These are phyloP conservation scores for Spheniscus humboldti DNA, from an alignment of 2,797 vertebrate genomes.

Conservation along the genomic window DNA sequence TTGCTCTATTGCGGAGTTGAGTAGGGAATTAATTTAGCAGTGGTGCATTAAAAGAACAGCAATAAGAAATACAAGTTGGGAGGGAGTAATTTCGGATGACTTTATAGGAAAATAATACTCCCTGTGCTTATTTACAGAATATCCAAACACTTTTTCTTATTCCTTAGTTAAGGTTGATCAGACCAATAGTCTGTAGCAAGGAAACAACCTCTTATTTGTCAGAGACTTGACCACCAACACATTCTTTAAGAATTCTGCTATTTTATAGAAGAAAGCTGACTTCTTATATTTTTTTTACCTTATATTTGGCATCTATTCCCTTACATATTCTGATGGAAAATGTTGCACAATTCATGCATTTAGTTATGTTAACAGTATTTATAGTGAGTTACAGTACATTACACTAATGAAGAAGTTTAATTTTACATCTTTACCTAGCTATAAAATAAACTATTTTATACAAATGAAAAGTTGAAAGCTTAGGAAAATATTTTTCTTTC, in stretches of 20 bases:
- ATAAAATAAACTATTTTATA: constrained; percentile 41
- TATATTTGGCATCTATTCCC: constrained; percentile 23
- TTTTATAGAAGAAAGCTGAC: constrained; percentile 18
- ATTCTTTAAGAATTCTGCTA: constrained; percentile 7
- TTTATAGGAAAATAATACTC: constrained; percentile 13
- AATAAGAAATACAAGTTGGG: neutral
- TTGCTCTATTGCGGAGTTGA: neutral
- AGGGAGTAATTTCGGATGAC: neutral
- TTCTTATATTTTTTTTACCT: neutral
- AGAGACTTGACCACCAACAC: constrained; percentile 29
- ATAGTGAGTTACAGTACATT: neutral
- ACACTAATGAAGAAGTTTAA: constrained; percentile 11
- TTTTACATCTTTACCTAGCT: constrained; percentile 46
- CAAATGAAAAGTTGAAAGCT: constrained; percentile 48
- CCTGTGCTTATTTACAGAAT: neutral
- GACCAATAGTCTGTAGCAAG: neutral
- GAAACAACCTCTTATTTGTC: constrained; percentile 27
- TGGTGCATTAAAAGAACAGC: neutral
- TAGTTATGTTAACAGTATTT: constrained; percentile 29
- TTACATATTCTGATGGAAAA: constrained; percentile 36
- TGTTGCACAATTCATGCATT: constrained; percentile 38
- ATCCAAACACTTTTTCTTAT: neutral
- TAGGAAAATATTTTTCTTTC: constrained; percentile 66
- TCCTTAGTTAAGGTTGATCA: neutral
- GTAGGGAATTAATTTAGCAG: neutral